Percentiles rank a stretch among this genome's conserved stretches.
Evolutionary conservation across 2,797 vertebrate species (phyloP).

Genomic region (Poecilia velifera): DNA sequence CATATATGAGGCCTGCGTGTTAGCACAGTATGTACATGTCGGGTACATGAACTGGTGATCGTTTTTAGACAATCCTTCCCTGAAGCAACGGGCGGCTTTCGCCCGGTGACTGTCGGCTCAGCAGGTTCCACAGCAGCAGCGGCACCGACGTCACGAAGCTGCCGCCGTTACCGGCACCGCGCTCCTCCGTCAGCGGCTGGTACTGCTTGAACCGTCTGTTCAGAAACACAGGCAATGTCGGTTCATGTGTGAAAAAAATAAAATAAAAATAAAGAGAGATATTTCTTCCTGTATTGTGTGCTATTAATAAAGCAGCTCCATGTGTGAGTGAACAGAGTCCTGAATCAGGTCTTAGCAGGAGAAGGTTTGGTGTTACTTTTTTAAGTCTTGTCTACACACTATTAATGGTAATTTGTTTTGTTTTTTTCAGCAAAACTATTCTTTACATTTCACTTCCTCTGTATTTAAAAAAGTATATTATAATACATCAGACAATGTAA

Average conservation of each 20-base stretch:
- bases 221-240: slow-evolving; percentile 4
- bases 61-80: slow-evolving; percentile 81
- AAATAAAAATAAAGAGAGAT: background rate
- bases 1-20: slow-evolving; percentile 25
- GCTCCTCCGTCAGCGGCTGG: slow-evolving; percentile 75
- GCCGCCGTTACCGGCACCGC: slow-evolving; percentile 46
- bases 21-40: slow-evolving; percentile 12
- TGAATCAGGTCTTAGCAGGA: background rate
- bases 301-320: background rate
- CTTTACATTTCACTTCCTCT: background rate
- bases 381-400: background rate
- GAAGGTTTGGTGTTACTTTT: background rate
- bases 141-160: slow-evolving; percentile 79
- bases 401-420: background rate
- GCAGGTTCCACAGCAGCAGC: slow-evolving; percentile 83
- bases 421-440: background rate
- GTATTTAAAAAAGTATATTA: background rate
- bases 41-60: slow-evolving; percentile 13
- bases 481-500: too few relatives aligned
- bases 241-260: background rate
- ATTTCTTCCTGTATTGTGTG: background rate
- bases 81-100: slow-evolving; percentile 88
- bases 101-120: slow-evolving; percentile 78
- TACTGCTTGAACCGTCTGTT: slow-evolving; percentile 84
- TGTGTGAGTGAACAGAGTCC: background rate